phyloP scores from a whole-genome alignment of 92 coral and sea anemone genomes.

The Parazoanthus swiftii region DNA sequence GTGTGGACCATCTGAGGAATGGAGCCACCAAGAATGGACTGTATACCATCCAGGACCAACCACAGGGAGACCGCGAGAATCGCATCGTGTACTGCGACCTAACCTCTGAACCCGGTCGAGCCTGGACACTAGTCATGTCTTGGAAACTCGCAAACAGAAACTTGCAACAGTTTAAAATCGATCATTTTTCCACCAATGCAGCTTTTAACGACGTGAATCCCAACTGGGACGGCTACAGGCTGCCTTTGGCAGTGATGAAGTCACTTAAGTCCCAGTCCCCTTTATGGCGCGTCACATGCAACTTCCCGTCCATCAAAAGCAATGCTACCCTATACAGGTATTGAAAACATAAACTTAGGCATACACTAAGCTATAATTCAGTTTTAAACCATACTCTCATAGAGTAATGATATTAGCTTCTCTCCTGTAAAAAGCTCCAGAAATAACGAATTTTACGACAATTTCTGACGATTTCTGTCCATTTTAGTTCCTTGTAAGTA shows the following conservation, averaged over 20 bases:
- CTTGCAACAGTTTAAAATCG: not conserved
- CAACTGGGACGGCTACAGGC: constrained; percentile 21
- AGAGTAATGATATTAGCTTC: no score
- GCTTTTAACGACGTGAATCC: not conserved
- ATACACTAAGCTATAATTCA: no score
- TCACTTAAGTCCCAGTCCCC: constrained; percentile 15
- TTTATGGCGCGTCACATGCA: constrained; percentile 28
- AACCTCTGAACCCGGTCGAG: constrained; percentile 11
- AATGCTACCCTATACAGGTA: constrained; percentile 27
- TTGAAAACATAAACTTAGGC: not conserved
- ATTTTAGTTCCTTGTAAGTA: no score
- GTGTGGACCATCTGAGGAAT: constrained; percentile 17
- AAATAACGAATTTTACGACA: no score
- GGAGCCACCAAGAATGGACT: constrained; percentile 4
- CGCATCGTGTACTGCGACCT: constrained; percentile 24
- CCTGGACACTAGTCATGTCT: constrained; percentile 29
- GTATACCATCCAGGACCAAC: constrained; percentile 3
- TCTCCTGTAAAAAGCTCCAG: no score
- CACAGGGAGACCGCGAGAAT: constrained; percentile 18
- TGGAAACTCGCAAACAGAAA: not conserved
- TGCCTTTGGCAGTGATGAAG: constrained; percentile 24
- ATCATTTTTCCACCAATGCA: not conserved
- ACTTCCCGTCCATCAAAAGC: not conserved
- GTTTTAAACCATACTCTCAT: no score
- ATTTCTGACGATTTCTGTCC: no score